These are phyloP conservation scores for Drosophila nr. perissopoda DNA, from an alignment of 2,888 invertebrate species.

Conservation along the genomic window DNA sequence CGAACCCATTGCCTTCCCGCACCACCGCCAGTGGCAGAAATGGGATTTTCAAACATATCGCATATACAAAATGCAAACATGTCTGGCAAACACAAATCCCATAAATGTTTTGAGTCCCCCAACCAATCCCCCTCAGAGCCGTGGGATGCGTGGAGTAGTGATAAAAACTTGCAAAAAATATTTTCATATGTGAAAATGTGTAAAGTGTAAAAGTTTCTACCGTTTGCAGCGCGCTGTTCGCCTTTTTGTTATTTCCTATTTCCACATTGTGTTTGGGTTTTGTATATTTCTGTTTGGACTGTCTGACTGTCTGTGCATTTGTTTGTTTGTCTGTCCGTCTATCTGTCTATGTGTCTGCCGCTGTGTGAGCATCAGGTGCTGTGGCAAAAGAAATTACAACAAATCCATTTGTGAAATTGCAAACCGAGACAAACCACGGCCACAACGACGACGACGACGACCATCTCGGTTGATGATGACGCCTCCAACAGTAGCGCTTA, in stretches of 20 bases:
- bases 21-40: conserved; percentile 50
- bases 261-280: conserved; percentile 59
- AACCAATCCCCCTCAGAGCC: background rate
- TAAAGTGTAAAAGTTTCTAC: conserved; percentile 73
- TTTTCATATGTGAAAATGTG: conserved; percentile 79
- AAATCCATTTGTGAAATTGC: conserved; percentile 81
- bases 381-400: conserved; percentile 77
- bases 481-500: conserved; percentile 47
- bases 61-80: conserved; percentile 80
- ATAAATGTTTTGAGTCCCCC: conserved; percentile 74
- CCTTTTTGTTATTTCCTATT: conserved; percentile 57
- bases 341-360: conserved; percentile 49
- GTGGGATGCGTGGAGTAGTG: conserved; percentile 46
- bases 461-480: conserved; percentile 35
- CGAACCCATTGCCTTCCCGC: conserved; percentile 6
- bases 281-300: conserved; percentile 40
- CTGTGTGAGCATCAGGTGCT: conserved; percentile 80
- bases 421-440: conserved; percentile 70
- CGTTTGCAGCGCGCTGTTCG: conserved; percentile 33
- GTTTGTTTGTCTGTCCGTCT: conserved; percentile 11
- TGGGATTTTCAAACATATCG: conserved; percentile 78
- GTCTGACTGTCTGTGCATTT: conserved; percentile 15
- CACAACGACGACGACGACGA: conserved; percentile 8
- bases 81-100: conserved; percentile 82
- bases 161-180: conserved; percentile 76